phyloP scores from a whole-genome alignment of 2,113 vertebrate genomes.

The Hemibagrus wyckioides region DNA sequence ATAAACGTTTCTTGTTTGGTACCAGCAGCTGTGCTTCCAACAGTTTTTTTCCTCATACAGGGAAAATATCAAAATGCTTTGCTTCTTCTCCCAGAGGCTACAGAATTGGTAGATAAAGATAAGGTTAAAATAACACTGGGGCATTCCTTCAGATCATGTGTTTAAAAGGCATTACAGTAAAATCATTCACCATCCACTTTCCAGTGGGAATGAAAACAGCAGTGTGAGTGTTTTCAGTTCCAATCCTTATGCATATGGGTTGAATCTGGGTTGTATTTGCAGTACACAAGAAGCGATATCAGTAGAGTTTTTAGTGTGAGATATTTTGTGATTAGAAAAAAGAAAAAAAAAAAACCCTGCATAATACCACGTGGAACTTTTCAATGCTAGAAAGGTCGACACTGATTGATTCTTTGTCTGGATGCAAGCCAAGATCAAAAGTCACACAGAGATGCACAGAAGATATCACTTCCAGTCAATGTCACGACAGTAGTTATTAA shows the following conservation, averaged over 20 bases:
- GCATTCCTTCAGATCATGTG: conserved; percentile 4
- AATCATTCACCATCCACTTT: not conserved
- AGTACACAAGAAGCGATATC: not conserved
- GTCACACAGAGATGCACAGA: not conserved
- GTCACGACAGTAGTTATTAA: conserved; percentile 17
- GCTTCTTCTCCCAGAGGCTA: not conserved
- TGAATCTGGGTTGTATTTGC: not conserved
- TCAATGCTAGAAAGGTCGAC: not conserved
- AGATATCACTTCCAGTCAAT: not conserved
- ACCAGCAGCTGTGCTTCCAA: not conserved
- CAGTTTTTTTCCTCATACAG: not conserved
- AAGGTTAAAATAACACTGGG: not conserved
- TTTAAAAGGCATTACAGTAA: conserved; percentile 4
- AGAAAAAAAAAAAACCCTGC: not conserved
- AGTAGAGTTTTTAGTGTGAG: not conserved
- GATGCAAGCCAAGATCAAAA: not conserved
- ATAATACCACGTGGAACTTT: not conserved
- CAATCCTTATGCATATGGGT: not conserved
- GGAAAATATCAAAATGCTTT: not conserved
- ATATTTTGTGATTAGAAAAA: not conserved
- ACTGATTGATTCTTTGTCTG: not conserved
- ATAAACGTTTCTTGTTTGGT: not conserved
- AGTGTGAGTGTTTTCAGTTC: not conserved
- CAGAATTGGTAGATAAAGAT: not conserved
- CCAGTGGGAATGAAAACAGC: not conserved